Conservation (phyloP, 1,140 invertebrate genomes). For the Macrobrachium rosenbergii region DNA sequence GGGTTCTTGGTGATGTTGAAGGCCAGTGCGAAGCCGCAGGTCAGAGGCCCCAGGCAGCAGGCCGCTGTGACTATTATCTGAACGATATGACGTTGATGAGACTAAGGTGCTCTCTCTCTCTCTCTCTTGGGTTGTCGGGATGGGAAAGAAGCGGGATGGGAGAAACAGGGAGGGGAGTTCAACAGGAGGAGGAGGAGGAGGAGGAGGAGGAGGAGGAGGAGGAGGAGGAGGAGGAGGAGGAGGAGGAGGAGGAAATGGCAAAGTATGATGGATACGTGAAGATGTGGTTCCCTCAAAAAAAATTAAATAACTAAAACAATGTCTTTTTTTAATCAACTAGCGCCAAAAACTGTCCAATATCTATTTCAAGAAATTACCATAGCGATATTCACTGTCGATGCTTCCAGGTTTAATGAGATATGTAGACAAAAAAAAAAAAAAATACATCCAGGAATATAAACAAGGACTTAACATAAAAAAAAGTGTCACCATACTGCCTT, state of each 20-base stretch:
- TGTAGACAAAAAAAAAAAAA: no score
- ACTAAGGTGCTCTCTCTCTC: background rate
- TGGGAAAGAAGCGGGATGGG: no score
- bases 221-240: background rate
- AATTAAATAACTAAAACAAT: no score
- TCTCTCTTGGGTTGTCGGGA: background rate
- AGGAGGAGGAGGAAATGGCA: background rate
- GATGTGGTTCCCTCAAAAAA: no score
- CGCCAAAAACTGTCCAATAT: no score
- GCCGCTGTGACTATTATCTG: slow-evolving; percentile 63
- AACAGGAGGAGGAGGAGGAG: background rate
- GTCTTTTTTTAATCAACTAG: no score
- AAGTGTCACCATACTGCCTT: no score
- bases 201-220: background rate
- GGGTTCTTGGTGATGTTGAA: slow-evolving; percentile 63
- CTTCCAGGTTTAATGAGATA: background rate
- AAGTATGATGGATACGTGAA: no score
- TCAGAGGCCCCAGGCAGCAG: slow-evolving; percentile 56
- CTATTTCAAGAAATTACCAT: no score
- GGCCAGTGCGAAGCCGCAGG: slow-evolving; percentile 63
- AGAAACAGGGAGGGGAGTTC: background rate
- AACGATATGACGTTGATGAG: background rate
- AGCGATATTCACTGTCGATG: no score
- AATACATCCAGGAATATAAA: background rate
- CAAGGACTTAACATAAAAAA: background rate